These are phyloP conservation scores for Babylonia areolata DNA, from an alignment of 1,140 invertebrate genomes.

Conservation along the genomic window DNA sequence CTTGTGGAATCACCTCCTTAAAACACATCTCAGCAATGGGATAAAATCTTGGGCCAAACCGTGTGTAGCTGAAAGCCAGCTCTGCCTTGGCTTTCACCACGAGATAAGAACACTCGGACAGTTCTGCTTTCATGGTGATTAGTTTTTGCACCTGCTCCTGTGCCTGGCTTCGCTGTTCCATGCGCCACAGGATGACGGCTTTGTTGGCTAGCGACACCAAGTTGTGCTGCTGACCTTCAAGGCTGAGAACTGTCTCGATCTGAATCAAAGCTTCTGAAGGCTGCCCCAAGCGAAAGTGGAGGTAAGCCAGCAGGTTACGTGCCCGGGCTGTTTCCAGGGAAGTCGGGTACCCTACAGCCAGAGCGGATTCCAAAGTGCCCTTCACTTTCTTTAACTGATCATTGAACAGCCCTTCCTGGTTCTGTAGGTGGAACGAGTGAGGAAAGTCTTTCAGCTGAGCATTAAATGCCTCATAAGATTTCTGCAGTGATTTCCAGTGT, in stretches of 20 bases:
- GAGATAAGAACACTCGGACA: not conserved
- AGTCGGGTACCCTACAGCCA: constrained; percentile 10
- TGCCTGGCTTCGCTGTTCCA: not conserved
- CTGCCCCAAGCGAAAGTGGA: not conserved
- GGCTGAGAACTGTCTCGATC: not conserved
- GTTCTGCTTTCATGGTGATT: not conserved
- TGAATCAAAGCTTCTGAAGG: not conserved
- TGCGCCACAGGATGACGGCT: constrained; percentile 26
- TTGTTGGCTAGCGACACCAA: constrained; percentile 28
- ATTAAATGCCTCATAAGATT: not conserved
- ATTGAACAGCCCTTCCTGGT: not conserved
- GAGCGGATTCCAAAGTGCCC: not conserved
- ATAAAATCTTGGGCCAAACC: constrained; percentile 1
- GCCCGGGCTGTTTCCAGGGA: constrained; percentile 14
- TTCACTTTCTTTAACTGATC: not conserved
- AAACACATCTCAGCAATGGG: not conserved
- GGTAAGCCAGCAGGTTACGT: constrained; percentile 18
- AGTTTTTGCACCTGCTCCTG: not conserved
- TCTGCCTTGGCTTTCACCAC: constrained; percentile 21
- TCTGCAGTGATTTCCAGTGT: not conserved
- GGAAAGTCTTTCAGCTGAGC: constrained; percentile 21
- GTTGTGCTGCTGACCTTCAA: constrained; percentile 6
- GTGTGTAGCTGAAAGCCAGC: constrained; percentile 33
- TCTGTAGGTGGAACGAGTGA: constrained; percentile 13
- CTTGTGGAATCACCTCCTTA: not conserved